Evolutionary conservation across 2,797 vertebrate species (phyloP).

Genomic region (Malacoraja senta): DNA sequence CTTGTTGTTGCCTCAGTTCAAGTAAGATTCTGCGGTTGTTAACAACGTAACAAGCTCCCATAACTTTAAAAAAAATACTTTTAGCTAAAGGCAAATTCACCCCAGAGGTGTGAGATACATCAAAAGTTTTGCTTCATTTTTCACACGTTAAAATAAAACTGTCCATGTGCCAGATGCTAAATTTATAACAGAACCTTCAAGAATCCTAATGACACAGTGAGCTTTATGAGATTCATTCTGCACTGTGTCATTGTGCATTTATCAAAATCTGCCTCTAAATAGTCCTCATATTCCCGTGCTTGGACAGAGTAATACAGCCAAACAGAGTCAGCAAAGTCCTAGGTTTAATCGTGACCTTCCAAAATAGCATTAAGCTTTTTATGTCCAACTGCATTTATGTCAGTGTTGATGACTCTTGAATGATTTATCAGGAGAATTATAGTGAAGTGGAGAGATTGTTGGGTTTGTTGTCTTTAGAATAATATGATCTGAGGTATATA

Average conservation of each 20-base stretch:
- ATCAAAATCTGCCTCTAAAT: neutral
- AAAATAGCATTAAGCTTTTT: neutral
- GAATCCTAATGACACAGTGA: neutral
- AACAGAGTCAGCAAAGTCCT: neutral
- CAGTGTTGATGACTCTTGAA: too few species aligned
- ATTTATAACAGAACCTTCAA: neutral
- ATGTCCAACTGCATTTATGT: too few species aligned
- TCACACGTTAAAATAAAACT: neutral
- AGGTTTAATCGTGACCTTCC: neutral
- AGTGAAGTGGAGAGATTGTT: too few species aligned
- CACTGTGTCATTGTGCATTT: neutral
- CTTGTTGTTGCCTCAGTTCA: neutral
- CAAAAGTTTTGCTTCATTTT: neutral
- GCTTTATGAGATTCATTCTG: neutral
- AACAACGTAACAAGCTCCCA: neutral
- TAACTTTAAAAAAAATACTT: neutral
- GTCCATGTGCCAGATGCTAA: neutral
- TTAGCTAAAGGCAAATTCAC: neutral
- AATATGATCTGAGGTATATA: too few species aligned
- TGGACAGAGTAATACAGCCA: neutral
- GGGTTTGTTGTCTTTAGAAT: too few species aligned
- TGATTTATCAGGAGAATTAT: too few species aligned
- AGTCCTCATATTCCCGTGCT: neutral
- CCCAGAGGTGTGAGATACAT: neutral
- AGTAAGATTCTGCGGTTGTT: neutral